Evolutionary conservation across 2,113 vertebrate species (phyloP).

Genomic region (Mesitornis unicolor): DNA sequence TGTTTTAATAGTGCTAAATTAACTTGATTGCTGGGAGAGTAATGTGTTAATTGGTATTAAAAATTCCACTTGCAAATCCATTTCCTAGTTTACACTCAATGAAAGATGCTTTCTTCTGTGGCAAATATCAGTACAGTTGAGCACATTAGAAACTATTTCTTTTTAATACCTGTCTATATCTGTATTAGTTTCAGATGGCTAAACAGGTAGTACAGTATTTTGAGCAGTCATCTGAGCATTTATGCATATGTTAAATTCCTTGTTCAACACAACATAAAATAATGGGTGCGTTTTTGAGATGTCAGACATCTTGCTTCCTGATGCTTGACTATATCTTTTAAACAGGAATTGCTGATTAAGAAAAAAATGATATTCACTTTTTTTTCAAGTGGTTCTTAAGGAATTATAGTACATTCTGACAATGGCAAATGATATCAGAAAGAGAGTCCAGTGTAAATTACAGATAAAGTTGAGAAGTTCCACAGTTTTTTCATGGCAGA

Average conservation of each 20-base stretch:
- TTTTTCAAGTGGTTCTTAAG: neutral
- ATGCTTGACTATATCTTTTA: neutral
- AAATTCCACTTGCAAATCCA: neutral
- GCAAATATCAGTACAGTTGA: neutral
- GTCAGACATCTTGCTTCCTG: neutral
- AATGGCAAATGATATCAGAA: neutral
- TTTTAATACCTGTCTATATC: neutral
- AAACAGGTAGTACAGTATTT: neutral
- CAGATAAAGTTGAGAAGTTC: neutral
- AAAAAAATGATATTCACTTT: neutral
- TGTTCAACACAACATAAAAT: neutral
- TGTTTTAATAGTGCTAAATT: neutral
- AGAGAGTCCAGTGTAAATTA: neutral
- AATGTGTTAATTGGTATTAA: neutral
- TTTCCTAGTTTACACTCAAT: neutral
- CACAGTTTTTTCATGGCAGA: neutral
- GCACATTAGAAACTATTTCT: neutral
- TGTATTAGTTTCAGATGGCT: constrained; percentile 15
- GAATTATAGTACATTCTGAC: neutral
- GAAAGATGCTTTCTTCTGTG: neutral
- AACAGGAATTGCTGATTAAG: neutral
- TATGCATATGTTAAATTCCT: neutral
- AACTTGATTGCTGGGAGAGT: neutral
- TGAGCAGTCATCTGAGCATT: neutral
- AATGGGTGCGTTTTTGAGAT: neutral